Conservation (phyloP, 2,888 invertebrate genomes). For the Cremastinae sp. region DNA sequence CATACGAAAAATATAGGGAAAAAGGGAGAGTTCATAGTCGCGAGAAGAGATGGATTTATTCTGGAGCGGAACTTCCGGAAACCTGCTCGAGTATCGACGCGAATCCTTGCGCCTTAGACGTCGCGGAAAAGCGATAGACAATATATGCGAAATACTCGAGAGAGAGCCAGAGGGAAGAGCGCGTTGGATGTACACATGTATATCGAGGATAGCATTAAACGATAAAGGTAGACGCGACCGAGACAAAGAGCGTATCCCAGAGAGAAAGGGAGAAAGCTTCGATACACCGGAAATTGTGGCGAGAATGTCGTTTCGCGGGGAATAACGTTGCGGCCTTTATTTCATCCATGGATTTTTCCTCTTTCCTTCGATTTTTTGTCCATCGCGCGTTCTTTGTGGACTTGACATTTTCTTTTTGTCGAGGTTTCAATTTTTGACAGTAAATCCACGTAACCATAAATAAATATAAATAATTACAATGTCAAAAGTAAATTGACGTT, state of each 20-base stretch:
- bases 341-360: no score
- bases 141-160: conserved; percentile 42
- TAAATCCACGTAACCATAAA: no score
- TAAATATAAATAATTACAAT: no score
- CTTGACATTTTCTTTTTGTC: conserved; percentile 8
- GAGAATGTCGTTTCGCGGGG: conserved; percentile 49
- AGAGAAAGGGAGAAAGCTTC: conserved; percentile 18
- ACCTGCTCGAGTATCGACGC: conserved; percentile 55
- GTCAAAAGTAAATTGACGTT: no score
- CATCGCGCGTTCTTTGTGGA: background rate
- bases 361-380: conserved; percentile 4
- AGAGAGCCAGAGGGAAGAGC: conserved; percentile 16
- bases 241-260: conserved; percentile 26
- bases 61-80: conserved; percentile 42
- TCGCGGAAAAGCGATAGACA: conserved; percentile 54
- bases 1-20: conserved; percentile 39
- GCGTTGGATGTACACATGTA: conserved; percentile 19
- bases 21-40: conserved; percentile 20
- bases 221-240: conserved; percentile 27
- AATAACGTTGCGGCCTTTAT: conserved; percentile 55
- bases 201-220: conserved; percentile 53
- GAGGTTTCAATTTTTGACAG: no score
- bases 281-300: conserved; percentile 61
- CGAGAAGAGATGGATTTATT: conserved; percentile 42
- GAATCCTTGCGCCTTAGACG: conserved; percentile 57